Evolutionary conservation across 92 coral and sea anemone genomes (phyloP).

Genomic region (Meandrina meandrites): DNA sequence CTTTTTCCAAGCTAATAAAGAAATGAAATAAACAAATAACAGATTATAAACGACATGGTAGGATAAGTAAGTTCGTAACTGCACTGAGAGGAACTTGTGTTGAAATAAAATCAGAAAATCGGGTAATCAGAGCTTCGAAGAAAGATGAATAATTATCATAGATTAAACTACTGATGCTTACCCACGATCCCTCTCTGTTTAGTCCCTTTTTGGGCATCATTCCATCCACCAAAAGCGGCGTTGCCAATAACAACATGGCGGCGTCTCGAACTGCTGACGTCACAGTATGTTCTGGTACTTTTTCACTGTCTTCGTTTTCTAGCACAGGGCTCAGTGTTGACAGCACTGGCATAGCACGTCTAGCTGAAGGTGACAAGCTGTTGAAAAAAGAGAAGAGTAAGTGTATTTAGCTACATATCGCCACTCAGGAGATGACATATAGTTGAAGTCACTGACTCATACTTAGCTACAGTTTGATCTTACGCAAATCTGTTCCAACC

Average conservation of each 20-base stretch:
- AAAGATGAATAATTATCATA: neutral
- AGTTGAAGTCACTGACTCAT: no score
- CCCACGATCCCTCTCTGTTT: conserved; percentile 33
- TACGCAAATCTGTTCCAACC: neutral
- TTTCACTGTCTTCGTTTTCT: conserved; percentile 53
- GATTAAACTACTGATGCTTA: neutral
- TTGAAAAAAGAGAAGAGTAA: neutral
- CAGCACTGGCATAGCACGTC: conserved; percentile 76
- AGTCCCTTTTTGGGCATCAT: conserved; percentile 33
- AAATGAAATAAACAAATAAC: neutral
- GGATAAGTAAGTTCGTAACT: neutral
- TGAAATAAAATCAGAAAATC: neutral
- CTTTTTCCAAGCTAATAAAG: conserved; percentile 26
- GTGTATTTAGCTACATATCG: no score
- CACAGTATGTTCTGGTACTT: conserved; percentile 47
- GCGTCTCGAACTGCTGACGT: conserved; percentile 79
- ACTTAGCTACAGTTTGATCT: no score
- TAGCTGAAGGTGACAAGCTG: conserved; percentile 81
- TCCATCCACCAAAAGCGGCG: conserved; percentile 78
- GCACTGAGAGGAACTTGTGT: neutral
- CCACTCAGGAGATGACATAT: no score
- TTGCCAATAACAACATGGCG: conserved; percentile 74
- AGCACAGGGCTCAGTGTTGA: conserved; percentile 69
- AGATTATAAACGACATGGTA: neutral
- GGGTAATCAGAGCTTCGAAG: neutral